Conservation (phyloP, 2,113 vertebrate species). For the Numenius arquata region DNA sequence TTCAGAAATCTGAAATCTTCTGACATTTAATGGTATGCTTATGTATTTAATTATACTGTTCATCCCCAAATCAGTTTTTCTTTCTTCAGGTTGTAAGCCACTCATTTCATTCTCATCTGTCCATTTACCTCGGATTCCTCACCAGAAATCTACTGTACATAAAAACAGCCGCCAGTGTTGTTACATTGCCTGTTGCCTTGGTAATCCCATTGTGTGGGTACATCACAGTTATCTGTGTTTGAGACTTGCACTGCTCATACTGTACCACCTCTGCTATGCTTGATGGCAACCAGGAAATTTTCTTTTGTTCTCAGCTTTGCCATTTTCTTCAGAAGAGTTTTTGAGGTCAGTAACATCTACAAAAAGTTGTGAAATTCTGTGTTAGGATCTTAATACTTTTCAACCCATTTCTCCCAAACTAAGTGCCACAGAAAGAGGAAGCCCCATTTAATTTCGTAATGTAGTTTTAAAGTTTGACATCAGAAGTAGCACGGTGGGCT, state of each 20-base stretch:
- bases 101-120: neutral
- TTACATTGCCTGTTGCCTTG: neutral
- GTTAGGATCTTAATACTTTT: neutral
- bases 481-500: neutral
- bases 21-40: neutral
- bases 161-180: neutral
- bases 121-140: neutral
- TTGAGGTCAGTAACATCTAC: neutral
- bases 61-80: neutral
- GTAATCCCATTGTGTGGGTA: neutral
- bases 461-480: neutral
- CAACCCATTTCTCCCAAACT: neutral
- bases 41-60: neutral
- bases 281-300: neutral
- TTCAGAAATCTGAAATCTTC: neutral
- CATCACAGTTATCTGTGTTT: neutral
- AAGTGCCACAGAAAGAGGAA: neutral
- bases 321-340: neutral
- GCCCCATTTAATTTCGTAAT: neutral
- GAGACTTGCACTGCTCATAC: neutral
- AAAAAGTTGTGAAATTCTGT: neutral
- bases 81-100: neutral
- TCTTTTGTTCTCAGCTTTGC: neutral
- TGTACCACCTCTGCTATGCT: neutral
- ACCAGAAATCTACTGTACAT: neutral